phyloP scores from a whole-genome alignment of 2,888 invertebrate species.

The Drosophila prostipennis region DNA sequence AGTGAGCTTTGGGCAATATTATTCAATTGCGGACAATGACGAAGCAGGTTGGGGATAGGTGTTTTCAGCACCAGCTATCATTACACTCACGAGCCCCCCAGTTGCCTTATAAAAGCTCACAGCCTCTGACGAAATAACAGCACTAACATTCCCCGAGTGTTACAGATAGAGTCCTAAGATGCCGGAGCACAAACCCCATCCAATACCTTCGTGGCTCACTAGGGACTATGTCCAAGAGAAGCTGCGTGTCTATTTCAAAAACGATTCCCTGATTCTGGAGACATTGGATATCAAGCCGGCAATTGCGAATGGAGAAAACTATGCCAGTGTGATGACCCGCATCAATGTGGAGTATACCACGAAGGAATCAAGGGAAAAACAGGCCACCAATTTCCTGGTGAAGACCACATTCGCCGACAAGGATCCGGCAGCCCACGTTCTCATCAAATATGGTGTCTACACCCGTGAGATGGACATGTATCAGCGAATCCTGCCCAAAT shows the following conservation, averaged over 20 bases:
- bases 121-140: conserved; percentile 26
- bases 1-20: background rate
- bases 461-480: conserved; percentile 77
- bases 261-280: conserved; percentile 41
- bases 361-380: conserved; percentile 1
- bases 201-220: conserved; percentile 51
- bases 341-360: conserved; percentile 49
- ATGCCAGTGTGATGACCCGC: conserved; percentile 69
- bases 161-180: conserved; percentile 76
- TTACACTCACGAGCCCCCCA: background rate
- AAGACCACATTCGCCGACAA: conserved; percentile 61
- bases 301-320: conserved; percentile 66
- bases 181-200: conserved; percentile 2
- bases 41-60: no score
- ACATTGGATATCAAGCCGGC: conserved; percentile 50
- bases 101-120: background rate
- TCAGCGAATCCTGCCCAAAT: conserved; percentile 67
- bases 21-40: conserved; percentile 1
- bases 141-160: conserved; percentile 9
- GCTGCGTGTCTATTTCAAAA: conserved; percentile 41
- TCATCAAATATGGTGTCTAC: conserved; percentile 60
- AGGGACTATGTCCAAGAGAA: conserved; percentile 52
- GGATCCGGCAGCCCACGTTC: conserved; percentile 43
- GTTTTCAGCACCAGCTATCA: background rate
- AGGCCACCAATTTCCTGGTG: conserved; percentile 49